These are phyloP conservation scores for Sylvilagus floridanus DNA, from an alignment of 2,797 vertebrate species.

Conservation along the genomic window DNA sequence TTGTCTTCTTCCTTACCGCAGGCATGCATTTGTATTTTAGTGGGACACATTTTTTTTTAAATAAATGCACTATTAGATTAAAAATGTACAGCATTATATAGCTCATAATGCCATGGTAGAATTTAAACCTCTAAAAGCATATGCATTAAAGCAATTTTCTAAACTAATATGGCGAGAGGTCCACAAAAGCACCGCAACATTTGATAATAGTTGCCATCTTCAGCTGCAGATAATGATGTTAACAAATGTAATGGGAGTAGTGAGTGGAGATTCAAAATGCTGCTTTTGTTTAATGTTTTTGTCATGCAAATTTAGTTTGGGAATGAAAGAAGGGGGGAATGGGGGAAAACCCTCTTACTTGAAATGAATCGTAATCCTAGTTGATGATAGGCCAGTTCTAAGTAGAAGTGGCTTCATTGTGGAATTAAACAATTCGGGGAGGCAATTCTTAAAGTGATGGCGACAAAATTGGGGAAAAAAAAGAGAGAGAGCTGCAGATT, in stretches of 20 bases:
- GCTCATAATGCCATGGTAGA: slow-evolving; percentile 85
- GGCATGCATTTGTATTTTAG: slow-evolving; percentile 76
- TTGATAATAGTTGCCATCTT: slow-evolving; percentile 88
- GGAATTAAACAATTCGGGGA: slow-evolving; percentile 43
- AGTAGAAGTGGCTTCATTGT: slow-evolving; percentile 22
- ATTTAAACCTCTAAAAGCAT: slow-evolving; percentile 87
- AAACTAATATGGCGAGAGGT: slow-evolving; percentile 86
- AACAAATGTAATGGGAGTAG: slow-evolving; percentile 89
- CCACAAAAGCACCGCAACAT: slow-evolving; percentile 83
- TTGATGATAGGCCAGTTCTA: slow-evolving; percentile 7
- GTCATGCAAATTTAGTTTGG: slow-evolving; percentile 88
- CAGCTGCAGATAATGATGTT: slow-evolving; percentile 88
- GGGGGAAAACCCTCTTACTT: slow-evolving; percentile 80
- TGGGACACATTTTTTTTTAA: slow-evolving; percentile 63
- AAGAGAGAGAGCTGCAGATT: neutral
- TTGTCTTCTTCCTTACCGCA: slow-evolving; percentile 54
- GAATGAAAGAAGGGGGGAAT: slow-evolving; percentile 82
- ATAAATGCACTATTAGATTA: slow-evolving; percentile 78
- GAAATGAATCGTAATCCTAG: slow-evolving; percentile 86
- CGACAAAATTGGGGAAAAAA: neutral
- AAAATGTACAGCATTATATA: slow-evolving; percentile 85
- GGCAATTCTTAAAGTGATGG: slow-evolving; percentile 63
- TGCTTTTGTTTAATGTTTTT: slow-evolving; percentile 90
- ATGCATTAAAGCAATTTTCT: slow-evolving; percentile 90
- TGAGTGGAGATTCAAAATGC: slow-evolving; percentile 88